Evolutionary conservation across 2,888 invertebrate genomes (phyloP), one percentile per base, ranked within the genome.

Genomic region (Aphodius sticticus): DNA sequence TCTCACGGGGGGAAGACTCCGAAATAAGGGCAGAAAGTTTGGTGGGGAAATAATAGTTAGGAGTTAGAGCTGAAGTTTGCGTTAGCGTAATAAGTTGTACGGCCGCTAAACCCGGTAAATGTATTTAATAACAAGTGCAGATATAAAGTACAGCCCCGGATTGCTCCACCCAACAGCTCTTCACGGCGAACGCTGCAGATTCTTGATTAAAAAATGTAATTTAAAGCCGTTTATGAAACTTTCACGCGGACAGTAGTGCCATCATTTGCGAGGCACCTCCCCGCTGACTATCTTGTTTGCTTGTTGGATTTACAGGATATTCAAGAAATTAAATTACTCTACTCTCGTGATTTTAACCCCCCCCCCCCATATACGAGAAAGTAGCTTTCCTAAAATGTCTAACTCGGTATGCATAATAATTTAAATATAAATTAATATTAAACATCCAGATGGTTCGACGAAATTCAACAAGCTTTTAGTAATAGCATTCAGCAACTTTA

Each of bases 51-150:
- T 53, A 53, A 53, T 53, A 53, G 53, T 53, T 53, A 53, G 53
- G 53, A 53, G 53, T 53, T 53, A 53, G 53, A 53, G 53, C 53
- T 53, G 53, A 53, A 53, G 53, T 53, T 53, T 53, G 53, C 53
- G 53, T 53, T 53, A 53, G 53, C 53, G 4, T 53, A 53, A 53
- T 53, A 53, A 53, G 53, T 53, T 53, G 53, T 53, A 53, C 53
- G 53, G 53, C 53, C 53, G 2, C 53, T 53, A 53, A 53, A 53
- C 53, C 12, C 53, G 53, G 53, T 53, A 53, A 53, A 53, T 53
- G 53, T 53, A 53, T 53, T 53, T 53, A 53, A 53, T 53, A 53
- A 53, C 53, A 53, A 53, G 53, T 53, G 53, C 53, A 53, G 3
- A 53, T 53, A 2, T 53, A 53, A 53, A 7, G 53, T 53, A 53